Conservation (phyloP, 1,140 invertebrate species). For the Drosophila kurseongensis region DNA sequence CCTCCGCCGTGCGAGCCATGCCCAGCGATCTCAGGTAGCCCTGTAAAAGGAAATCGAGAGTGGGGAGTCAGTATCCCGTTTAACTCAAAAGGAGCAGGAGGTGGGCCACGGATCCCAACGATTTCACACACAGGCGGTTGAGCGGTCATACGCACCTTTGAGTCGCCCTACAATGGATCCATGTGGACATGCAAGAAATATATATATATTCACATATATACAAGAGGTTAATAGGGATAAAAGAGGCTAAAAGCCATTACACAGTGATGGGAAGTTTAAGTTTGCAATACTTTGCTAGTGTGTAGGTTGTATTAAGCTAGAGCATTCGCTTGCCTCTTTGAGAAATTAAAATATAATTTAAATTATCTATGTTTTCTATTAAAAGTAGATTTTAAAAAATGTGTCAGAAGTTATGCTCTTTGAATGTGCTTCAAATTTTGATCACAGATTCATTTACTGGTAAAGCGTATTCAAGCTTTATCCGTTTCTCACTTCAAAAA, state of each 20-base stretch:
- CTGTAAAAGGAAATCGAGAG: constrained; percentile 85
- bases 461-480: no score
- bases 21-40: constrained; percentile 97
- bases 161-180: constrained; percentile 84
- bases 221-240: constrained; percentile 40
- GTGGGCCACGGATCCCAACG: constrained; percentile 4
- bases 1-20: constrained; percentile 98
- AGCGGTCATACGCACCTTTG: constrained; percentile 84
- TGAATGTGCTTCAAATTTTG: no score
- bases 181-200: constrained; percentile 75
- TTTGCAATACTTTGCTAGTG: no score
- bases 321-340: no score
- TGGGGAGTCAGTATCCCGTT: background rate
- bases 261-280: constrained; percentile 10
- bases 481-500: no score
- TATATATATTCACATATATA: constrained; percentile 55
- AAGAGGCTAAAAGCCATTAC: constrained; percentile 13
- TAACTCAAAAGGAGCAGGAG: background rate
- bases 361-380: no score
- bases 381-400: no score
- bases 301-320: no score
- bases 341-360: no score
- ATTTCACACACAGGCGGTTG: constrained; percentile 25
- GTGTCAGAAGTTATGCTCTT: no score
- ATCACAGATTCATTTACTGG: no score